Evolutionary conservation across 2,113 vertebrate genomes (phyloP).

Genomic region (Phylloscopus trochilus): DNA sequence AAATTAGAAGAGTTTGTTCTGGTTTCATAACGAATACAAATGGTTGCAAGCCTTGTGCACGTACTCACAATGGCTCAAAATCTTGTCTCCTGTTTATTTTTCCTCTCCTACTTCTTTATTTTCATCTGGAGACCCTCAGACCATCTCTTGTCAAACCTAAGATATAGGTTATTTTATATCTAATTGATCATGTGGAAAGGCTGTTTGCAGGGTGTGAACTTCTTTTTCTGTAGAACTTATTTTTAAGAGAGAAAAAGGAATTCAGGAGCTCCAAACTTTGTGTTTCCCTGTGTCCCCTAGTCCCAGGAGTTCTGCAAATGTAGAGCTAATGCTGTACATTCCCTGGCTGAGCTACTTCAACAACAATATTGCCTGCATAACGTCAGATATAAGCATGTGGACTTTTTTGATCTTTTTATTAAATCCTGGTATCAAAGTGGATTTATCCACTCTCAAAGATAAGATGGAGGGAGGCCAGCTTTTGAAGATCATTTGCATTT

Average conservation of each 20-base stretch:
- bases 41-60: neutral
- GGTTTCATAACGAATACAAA: neutral
- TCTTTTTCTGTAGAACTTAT: neutral
- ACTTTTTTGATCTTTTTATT: slow-evolving; percentile 19
- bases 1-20: slow-evolving; percentile 14
- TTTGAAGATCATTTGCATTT: slow-evolving; percentile 42
- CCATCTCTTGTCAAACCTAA: neutral
- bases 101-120: neutral
- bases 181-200: neutral
- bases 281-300: neutral
- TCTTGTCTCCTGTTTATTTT: neutral
- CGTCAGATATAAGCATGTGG: neutral
- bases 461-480: neutral
- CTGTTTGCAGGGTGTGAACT: neutral
- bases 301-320: neutral
- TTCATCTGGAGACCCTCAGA: neutral
- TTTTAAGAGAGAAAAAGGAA: neutral
- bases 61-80: neutral
- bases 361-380: neutral
- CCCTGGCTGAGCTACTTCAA: neutral
- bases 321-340: neutral
- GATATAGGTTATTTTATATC: neutral
- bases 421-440: slow-evolving; percentile 26
- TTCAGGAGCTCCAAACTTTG: neutral
- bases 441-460: slow-evolving; percentile 6